Percentiles rank a stretch among this genome's conserved stretches.
Conservation (phyloP, 2,888 invertebrate species). For the Aphelenchoides bicaudatus region DNA sequence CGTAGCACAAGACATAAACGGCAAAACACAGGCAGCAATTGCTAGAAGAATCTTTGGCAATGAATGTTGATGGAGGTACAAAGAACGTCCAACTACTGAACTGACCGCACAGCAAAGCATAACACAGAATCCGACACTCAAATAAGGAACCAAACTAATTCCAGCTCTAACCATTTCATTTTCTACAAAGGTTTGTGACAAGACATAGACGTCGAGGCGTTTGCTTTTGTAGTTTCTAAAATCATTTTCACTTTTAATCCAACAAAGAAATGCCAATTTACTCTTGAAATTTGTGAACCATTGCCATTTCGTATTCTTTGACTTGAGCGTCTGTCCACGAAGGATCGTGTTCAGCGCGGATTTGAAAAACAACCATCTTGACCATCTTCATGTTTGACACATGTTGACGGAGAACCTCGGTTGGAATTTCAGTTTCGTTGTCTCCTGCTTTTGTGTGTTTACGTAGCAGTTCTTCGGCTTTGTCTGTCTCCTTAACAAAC, state of each 20-base stretch:
- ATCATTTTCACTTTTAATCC: background rate
- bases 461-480: slow-evolving; percentile 7
- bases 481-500: slow-evolving; percentile 12
- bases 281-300: slow-evolving; percentile 49
- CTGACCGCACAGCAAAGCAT: slow-evolving; percentile 51
- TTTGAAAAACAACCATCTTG: slow-evolving; percentile 48
- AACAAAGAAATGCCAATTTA: slow-evolving; percentile 12
- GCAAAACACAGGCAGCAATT: slow-evolving; percentile 51
- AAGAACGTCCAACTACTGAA: slow-evolving; percentile 46
- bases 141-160: slow-evolving; percentile 37
- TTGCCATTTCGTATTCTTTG: slow-evolving; percentile 49
- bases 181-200: slow-evolving; percentile 51
- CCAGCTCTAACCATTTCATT: slow-evolving; percentile 56
- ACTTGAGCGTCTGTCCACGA: slow-evolving; percentile 49
- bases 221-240: slow-evolving; percentile 44
- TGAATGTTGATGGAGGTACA: slow-evolving; percentile 56
- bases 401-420: slow-evolving; percentile 20
- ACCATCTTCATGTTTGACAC: slow-evolving; percentile 48
- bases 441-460: slow-evolving; percentile 19
- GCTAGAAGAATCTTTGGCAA: slow-evolving; percentile 52
- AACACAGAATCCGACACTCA: slow-evolving; percentile 50
- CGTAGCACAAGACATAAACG: slow-evolving; percentile 51
- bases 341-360: slow-evolving; percentile 40
- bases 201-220: slow-evolving; percentile 41
- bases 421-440: slow-evolving; percentile 20